These are phyloP conservation scores for Rhyacophila evoluta DNA, from an alignment of 2,888 invertebrate species.

Conservation along the genomic window DNA sequence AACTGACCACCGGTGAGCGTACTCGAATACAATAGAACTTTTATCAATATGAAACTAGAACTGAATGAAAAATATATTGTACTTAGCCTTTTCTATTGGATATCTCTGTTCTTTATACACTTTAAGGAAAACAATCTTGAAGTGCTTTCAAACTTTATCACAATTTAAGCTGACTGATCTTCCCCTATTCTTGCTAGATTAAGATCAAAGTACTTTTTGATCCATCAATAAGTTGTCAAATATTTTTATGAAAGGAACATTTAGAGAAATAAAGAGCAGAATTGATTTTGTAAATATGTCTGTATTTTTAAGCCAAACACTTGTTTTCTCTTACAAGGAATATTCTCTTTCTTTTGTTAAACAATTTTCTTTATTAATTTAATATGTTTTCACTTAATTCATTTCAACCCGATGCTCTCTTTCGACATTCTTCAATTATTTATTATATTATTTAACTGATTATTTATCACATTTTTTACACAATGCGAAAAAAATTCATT, in stretches of 20 bases:
- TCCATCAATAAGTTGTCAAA: too few relatives aligned
- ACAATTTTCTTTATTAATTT: slow-evolving; percentile 23
- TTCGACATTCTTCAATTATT: neutral
- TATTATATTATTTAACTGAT: neutral
- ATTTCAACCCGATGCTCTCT: neutral
- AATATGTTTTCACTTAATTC: slow-evolving; percentile 23
- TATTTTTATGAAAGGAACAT: neutral
- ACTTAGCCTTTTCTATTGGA: too few relatives aligned
- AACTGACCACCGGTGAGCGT: too few relatives aligned
- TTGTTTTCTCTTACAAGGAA: slow-evolving; percentile 18
- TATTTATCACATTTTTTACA: slow-evolving; percentile 15
- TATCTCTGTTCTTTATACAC: too few relatives aligned
- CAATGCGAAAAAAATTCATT: neutral
- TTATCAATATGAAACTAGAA: too few relatives aligned
- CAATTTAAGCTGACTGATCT: too few relatives aligned
- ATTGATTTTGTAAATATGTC: slow-evolving; percentile 50
- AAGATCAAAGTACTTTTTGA: too few relatives aligned
- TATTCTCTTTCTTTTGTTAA: slow-evolving; percentile 13
- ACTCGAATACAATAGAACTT: too few relatives aligned
- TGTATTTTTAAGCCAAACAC: slow-evolving; percentile 54
- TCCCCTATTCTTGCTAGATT: too few relatives aligned
- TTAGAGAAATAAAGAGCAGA: slow-evolving; percentile 14
- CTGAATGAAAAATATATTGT: too few relatives aligned
- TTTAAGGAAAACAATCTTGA: too few relatives aligned
- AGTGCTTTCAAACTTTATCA: too few relatives aligned